phyloP scores from a whole-genome alignment of 2,888 invertebrate species.

The Aphidoletes aphidimyza region DNA sequence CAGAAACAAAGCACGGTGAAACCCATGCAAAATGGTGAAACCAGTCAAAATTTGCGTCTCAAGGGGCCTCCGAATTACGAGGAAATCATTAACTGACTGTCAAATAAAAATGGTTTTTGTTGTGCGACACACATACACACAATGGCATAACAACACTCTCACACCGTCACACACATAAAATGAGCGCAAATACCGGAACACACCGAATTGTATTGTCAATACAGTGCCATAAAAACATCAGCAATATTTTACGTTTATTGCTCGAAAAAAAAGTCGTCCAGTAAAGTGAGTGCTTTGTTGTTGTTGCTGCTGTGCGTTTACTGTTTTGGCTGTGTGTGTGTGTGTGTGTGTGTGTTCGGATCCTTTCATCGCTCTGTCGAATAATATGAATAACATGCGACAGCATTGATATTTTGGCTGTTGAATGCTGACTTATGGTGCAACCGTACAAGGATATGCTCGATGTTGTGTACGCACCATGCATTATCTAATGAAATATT shows the following conservation, averaged over 20 bases:
- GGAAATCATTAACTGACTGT: slow-evolving; percentile 4
- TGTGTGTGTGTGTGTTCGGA: background rate
- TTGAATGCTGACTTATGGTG: background rate
- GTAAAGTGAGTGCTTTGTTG: background rate
- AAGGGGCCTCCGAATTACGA: background rate
- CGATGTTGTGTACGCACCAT: background rate
- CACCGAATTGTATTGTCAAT: slow-evolving; percentile 39
- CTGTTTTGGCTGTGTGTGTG: background rate
- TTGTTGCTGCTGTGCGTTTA: background rate
- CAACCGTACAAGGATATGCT: background rate
- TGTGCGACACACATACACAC: background rate
- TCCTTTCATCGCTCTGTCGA: background rate
- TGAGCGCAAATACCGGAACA: slow-evolving; percentile 21
- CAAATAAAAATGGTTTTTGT: background rate
- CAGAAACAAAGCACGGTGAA: background rate
- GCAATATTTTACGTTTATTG: slow-evolving; percentile 53
- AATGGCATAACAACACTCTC: background rate
- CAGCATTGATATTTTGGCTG: background rate
- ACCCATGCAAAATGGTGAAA: no score
- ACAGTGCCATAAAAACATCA: slow-evolving; percentile 47
- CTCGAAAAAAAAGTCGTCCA: slow-evolving; percentile 19
- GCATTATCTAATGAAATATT: slow-evolving; percentile 54
- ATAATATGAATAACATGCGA: slow-evolving; percentile 24
- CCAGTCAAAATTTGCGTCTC: no score
- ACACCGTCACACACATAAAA: slow-evolving; percentile 14